A percentile compares a stretch with the other conserved stretches of the same genome.
Conservation (phyloP, 2,888 invertebrate species). For the Rhorus exstirpatorius region DNA sequence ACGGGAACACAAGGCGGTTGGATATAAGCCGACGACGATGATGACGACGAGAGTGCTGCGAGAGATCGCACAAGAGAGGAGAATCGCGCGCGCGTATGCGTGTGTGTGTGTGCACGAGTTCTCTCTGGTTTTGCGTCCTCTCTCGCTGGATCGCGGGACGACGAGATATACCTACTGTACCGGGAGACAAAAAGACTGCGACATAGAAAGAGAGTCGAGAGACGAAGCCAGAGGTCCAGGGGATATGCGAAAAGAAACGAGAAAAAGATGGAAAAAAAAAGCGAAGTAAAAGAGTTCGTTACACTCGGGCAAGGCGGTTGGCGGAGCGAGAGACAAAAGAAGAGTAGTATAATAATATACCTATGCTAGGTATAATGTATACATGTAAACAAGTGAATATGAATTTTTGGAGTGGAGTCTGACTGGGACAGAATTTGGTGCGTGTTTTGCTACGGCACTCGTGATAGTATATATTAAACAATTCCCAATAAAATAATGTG, state of each 20-base stretch:
- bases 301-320: conserved; percentile 65
- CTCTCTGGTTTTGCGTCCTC: conserved; percentile 60
- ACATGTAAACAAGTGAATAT: conserved; percentile 46
- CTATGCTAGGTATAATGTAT: conserved; percentile 5
- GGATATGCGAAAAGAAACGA: conserved; percentile 73
- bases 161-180: conserved; percentile 62
- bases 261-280: conserved; percentile 34
- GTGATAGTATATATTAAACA: conserved; percentile 3
- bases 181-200: conserved; percentile 61
- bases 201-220: conserved; percentile 41
- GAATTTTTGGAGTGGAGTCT: conserved; percentile 57
- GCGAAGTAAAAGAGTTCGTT: conserved; percentile 65
- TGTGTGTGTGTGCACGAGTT: conserved; percentile 62
- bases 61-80: conserved; percentile 44
- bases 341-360: conserved; percentile 52
- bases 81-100: not conserved
- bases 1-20: conserved; percentile 62
- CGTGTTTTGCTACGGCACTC: conserved; percentile 32
- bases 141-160: conserved; percentile 42
- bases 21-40: conserved; percentile 51
- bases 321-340: conserved; percentile 58
- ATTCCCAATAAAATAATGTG: not conserved
- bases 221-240: conserved; percentile 55
- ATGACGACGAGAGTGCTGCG: conserved; percentile 47
- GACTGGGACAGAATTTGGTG: not conserved